These are phyloP conservation scores for Bombus haemorrhoidalis DNA, from an alignment of 1,140 invertebrate species.

Conservation along the genomic window DNA sequence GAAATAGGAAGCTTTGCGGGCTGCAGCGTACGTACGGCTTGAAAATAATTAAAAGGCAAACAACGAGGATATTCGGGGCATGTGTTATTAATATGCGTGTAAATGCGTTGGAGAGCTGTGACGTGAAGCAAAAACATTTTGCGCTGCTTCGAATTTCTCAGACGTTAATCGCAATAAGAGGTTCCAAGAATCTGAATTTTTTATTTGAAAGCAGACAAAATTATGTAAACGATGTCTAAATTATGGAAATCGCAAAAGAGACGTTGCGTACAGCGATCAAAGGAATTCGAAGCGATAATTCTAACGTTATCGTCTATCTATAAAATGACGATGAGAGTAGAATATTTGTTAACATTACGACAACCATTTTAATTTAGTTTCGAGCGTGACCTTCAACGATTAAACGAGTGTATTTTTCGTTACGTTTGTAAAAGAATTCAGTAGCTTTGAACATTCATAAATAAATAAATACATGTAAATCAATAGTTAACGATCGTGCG, in stretches of 20 bases:
- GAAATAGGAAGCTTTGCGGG: neutral
- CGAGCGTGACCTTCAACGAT: too few relatives aligned
- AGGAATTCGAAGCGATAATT: neutral
- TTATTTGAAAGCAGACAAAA: neutral
- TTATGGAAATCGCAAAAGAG: neutral
- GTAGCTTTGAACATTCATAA: neutral
- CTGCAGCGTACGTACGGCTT: neutral
- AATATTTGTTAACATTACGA: too few relatives aligned
- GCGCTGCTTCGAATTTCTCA: neutral
- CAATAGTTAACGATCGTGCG: too few relatives aligned
- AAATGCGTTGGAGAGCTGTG: neutral
- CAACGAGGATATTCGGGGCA: neutral
- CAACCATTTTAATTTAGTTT: too few relatives aligned
- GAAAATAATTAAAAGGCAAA: constrained; percentile 12
- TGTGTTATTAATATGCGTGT: neutral
- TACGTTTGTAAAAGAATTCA: neutral
- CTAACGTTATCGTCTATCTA: too few relatives aligned
- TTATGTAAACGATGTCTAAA: neutral
- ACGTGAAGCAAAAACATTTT: constrained; percentile 6
- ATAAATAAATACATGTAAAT: neutral
- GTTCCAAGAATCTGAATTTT: neutral
- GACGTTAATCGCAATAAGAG: neutral
- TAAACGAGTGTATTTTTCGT: neutral
- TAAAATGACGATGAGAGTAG: too few relatives aligned
- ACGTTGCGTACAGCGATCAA: neutral